A percentile compares a stretch with the other conserved stretches of the same genome.
Conservation (phyloP, 2,888 invertebrate genomes). For the Tromatobia lineatoria region DNA sequence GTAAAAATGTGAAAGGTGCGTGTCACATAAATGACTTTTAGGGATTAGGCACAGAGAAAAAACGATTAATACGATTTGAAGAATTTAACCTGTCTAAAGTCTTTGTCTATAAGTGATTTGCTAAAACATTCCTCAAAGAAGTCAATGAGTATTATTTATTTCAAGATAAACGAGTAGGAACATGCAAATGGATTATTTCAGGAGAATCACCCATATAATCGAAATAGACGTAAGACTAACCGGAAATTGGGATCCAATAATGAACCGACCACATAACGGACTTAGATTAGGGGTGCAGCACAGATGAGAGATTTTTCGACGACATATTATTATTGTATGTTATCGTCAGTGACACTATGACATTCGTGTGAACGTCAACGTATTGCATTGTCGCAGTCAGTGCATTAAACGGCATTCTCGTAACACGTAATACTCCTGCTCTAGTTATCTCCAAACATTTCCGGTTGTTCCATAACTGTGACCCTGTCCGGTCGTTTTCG, state of each 20-base stretch:
- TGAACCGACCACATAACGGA: not conserved
- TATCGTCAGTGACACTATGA: not conserved
- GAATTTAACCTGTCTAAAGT: too few relatives aligned
- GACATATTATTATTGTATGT: not conserved
- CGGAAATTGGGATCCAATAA: not conserved
- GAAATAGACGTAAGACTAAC: too few relatives aligned
- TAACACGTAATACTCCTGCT: conserved; percentile 14
- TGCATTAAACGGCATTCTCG: not conserved
- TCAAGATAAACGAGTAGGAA: too few relatives aligned
- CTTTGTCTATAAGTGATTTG: too few relatives aligned
- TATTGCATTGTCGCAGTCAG: not conserved
- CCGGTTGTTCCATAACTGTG: conserved; percentile 35
- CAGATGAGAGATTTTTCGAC: not conserved
- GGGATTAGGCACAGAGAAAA: too few relatives aligned
- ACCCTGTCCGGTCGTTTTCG: conserved; percentile 17
- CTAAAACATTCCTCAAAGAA: too few relatives aligned
- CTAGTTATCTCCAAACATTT: conserved; percentile 58
- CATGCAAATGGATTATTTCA: too few relatives aligned
- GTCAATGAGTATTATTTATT: too few relatives aligned
- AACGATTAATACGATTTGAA: too few relatives aligned
- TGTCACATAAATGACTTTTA: too few relatives aligned
- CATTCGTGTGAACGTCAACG: not conserved
- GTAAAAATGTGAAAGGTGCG: too few relatives aligned
- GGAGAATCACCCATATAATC: too few relatives aligned
- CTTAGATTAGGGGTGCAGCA: not conserved